Percentiles rank a stretch among this genome's conserved stretches.
Conservation (phyloP, 2,797 vertebrate species). For the Chlorospingus flavigularis region DNA sequence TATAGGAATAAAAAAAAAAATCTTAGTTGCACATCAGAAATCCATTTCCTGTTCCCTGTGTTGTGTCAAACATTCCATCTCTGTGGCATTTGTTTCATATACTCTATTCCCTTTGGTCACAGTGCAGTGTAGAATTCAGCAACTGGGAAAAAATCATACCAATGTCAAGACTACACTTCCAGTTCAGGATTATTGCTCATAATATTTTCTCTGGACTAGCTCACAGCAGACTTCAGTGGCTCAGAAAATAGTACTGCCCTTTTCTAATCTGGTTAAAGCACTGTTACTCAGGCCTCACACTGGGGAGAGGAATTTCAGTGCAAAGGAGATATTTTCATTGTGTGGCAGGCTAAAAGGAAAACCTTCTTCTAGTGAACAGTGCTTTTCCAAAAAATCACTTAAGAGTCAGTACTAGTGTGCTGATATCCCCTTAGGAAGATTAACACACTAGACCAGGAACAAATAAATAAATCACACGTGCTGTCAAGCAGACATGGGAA, state of each 20-base stretch:
- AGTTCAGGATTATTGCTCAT: background rate
- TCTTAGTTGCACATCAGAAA: background rate
- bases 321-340: background rate
- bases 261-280: background rate
- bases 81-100: background rate
- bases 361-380: background rate
- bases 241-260: background rate
- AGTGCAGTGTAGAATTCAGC: background rate
- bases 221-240: background rate
- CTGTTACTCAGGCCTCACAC: background rate
- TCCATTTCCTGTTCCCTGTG: background rate
- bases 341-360: background rate
- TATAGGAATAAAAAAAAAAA: background rate
- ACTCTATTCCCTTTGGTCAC: background rate
- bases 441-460: background rate
- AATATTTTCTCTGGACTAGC: background rate
- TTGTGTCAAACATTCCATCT: background rate
- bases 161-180: background rate
- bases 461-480: slow-evolving; percentile 14
- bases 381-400: background rate
- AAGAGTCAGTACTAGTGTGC: background rate
- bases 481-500: background rate
- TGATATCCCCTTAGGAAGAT: background rate
- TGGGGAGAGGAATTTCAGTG: background rate
- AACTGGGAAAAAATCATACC: background rate